Base-by-base conservation (phyloP, 2,888 invertebrate species). In the Drosophila kanekoi region DNA sequence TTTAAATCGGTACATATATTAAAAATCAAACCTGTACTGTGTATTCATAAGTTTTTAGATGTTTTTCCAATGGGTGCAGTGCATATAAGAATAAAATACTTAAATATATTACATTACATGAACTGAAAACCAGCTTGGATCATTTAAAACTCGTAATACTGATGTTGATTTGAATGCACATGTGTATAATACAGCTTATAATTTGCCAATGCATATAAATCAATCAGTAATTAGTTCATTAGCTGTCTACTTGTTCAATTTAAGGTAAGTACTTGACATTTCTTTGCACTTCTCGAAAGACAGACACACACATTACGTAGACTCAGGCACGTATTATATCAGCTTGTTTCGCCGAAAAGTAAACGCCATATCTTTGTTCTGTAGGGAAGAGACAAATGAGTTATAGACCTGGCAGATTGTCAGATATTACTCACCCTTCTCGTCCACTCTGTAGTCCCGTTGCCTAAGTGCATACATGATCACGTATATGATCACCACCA, bases 281-380 rank as follows among this genome's bases (percentile, higher is more conserved):
- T n/a, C n/a, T n/a, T n/a, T n/a, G n/a, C n/a, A n/a, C n/a, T n/a
- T n/a, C n/a, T n/a, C n/a, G 9, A 0, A n/a, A 8, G 4, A 14
- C 4, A 0, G 4, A 16, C 11, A 13, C 8, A 1, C 10, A 10
- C 10, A 2, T 0, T 3, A n/a, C 20, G 4, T 14, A 1, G 4
- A 0, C 18, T 71, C 41, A 84, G 0, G 64, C 58, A 5, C 86
- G 61, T 57, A 83, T 85, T 11, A 87, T 23, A 47, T 83, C 88
- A 14, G 14, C 88, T 18, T 70, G 64, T 4, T 77, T 63, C 0
- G 66, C 49, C 11, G 66, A 65, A 41, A 57, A 87, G 28, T 67
- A 64, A 10, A 67, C 68, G 2, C 86, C 86, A 58, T 64, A 82
- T n/a, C 54, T 43, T 33, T 68, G 45, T 45, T 83, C 82, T 83